Percentiles rank a stretch among this genome's conserved stretches.
Evolutionary conservation across 2,888 invertebrate genomes (phyloP).

Genomic region (Limenitis camilla): DNA sequence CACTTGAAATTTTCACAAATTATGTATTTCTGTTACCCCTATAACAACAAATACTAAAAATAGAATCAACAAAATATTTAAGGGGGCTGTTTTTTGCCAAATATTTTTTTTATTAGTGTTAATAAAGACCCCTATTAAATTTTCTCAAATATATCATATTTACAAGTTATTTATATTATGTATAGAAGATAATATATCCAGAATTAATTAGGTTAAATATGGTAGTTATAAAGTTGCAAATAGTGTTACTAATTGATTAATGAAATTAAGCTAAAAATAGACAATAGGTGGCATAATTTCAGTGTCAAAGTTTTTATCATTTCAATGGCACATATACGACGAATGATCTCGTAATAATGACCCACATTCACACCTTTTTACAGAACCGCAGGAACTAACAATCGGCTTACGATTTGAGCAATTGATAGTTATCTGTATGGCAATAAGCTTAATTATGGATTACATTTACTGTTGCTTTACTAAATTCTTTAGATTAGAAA

Average conservation of each 20-base stretch:
- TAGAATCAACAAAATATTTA: too few species aligned
- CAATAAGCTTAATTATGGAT: conserved; percentile 6
- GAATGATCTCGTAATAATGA: conserved; percentile 27
- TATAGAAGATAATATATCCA: too few species aligned
- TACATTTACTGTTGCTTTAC: background rate
- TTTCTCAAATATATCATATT: too few species aligned
- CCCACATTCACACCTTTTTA: conserved; percentile 50
- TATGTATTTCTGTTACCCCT: too few species aligned
- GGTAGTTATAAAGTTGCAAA: background rate
- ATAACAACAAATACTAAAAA: too few species aligned
- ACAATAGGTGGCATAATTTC: conserved; percentile 18
- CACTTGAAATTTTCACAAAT: too few species aligned
- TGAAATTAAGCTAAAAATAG: conserved; percentile 1
- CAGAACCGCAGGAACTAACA: conserved; percentile 23
- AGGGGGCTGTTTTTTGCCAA: too few species aligned
- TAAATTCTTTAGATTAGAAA: too few species aligned
- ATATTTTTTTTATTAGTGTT: too few species aligned
- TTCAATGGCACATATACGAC: conserved; percentile 35
- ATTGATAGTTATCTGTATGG: conserved; percentile 32
- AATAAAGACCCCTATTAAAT: too few species aligned
- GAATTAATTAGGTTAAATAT: too few species aligned
- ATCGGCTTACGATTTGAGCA: conserved; percentile 34
- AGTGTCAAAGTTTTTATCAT: conserved; percentile 25
- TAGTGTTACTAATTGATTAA: background rate
- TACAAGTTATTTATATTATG: too few species aligned